Evolutionary conservation across 1,140 invertebrate genomes (phyloP), one percentile per base, ranked within the genome.

Genomic region (Lepidurus apus): DNA sequence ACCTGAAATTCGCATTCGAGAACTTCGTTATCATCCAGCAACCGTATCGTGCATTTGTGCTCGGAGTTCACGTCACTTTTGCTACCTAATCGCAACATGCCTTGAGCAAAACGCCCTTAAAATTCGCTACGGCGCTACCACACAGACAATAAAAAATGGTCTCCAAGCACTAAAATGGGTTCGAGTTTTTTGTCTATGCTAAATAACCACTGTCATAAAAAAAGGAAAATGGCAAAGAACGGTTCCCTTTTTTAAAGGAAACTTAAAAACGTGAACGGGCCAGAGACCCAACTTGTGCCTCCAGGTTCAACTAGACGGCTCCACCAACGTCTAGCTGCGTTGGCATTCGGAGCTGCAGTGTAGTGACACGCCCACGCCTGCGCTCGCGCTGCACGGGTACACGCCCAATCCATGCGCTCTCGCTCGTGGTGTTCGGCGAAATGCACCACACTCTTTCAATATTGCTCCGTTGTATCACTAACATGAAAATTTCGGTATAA

Each of bases 1-100:
- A 97, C 95, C 90, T 95, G 94, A 89, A 97, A 98, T 89, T 96
- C 95, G 86, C 94, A 94, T 88, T 96, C 93, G 83, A 98, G 88
- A 82, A 96, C 93, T 88, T 98, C 95, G 80, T 93, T 92, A 88
- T 98, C 96, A 86, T 97, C 95, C 82, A 98, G 87, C 81, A 98
- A 90, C 82, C 95, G 89, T 81, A 98, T 92, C 81, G 94, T 97
- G 87, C 95, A 96, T 88, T 95, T 95, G 88, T 94, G 94, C 86
- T 94, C 92, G 87, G 93, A 89, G 85, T 91, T 92, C 82, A 91
- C 88, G 87, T 95, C 93, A 87, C 91, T 93, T 87, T 93, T 92
- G 82, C 89, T 91, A 81, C 90, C 90, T 86, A 92, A 90, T 84
- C 91, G 90, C 85, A 91, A 88, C 91, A 92, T 92, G 65, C 53